These are phyloP conservation scores for Chelonoidis abingdonii DNA, from an alignment of 2,113 vertebrate genomes.

Conservation along the genomic window DNA sequence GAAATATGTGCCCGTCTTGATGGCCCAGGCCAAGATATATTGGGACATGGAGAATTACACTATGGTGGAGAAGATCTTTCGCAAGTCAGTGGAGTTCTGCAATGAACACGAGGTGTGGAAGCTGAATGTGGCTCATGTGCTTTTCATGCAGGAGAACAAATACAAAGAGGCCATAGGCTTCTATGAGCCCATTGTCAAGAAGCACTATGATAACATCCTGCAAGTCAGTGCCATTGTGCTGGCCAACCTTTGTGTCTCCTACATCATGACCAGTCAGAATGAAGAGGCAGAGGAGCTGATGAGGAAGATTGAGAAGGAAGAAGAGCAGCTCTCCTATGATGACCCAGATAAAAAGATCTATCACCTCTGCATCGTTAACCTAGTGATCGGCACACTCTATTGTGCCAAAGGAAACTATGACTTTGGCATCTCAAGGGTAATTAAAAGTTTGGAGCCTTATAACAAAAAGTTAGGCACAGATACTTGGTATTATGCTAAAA, in stretches of 20 bases:
- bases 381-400: constrained; percentile 97
- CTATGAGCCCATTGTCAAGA: constrained; percentile 97
- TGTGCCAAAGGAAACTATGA: constrained; percentile 98
- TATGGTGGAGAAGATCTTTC: constrained; percentile 97
- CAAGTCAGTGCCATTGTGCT: constrained; percentile 93
- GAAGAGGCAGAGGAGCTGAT: constrained; percentile 97
- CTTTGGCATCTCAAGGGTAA: constrained; percentile 95
- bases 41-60: constrained; percentile 96
- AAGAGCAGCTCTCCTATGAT: constrained; percentile 92
- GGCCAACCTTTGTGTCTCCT: constrained; percentile 96
- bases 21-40: constrained; percentile 97
- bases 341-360: constrained; percentile 94
- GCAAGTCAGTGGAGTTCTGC: constrained; percentile 93
- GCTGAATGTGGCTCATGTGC: constrained; percentile 94
- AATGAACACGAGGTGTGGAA: constrained; percentile 95
- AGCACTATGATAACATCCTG: constrained; percentile 92
- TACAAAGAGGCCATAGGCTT: constrained; percentile 96
- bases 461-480: constrained; percentile 96
- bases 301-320: constrained; percentile 96
- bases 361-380: constrained; percentile 96
- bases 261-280: constrained; percentile 96
- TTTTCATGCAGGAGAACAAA: constrained; percentile 97
- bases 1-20: constrained; percentile 92
- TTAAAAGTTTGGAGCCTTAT: constrained; percentile 96
- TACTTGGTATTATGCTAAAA: constrained; percentile 97